Conservation (phyloP, 2,888 invertebrate species). For the Yponomeuta cagnagella region DNA sequence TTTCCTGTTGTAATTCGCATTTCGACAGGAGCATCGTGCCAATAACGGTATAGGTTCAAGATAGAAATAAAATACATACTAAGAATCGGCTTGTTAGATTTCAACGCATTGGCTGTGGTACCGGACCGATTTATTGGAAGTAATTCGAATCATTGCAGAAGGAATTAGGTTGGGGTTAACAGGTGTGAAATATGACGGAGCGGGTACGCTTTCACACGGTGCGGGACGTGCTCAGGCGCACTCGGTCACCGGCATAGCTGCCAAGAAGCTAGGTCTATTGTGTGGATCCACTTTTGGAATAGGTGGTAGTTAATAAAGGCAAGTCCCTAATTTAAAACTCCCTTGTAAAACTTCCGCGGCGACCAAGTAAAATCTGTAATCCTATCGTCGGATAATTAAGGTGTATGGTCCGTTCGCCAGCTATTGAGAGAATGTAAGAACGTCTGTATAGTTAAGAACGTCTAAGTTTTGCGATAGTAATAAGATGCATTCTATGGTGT, state of each 20-base stretch:
- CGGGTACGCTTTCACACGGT: constrained; percentile 24
- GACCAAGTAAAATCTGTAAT: no score
- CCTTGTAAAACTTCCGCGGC: no score
- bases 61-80: not conserved
- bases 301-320: no score
- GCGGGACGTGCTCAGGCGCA: constrained; percentile 32
- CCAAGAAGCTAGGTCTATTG: not conserved
- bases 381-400: no score
- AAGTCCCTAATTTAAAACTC: no score
- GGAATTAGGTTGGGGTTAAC: constrained; percentile 25
- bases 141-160: not conserved
- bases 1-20: no score
- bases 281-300: no score
- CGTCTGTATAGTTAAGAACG: no score
- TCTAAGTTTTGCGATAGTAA: no score
- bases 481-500: no score
- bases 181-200: constrained; percentile 33
- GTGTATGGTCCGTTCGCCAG: no score
- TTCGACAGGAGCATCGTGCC: not conserved
- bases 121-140: not conserved
- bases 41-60: not conserved
- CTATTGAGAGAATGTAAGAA: no score
- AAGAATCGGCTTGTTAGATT: not conserved
- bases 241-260: constrained; percentile 24
- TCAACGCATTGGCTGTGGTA: constrained; percentile 2